Conservation (phyloP, 2,797 vertebrate genomes). For the Takifugu ocellatus region DNA sequence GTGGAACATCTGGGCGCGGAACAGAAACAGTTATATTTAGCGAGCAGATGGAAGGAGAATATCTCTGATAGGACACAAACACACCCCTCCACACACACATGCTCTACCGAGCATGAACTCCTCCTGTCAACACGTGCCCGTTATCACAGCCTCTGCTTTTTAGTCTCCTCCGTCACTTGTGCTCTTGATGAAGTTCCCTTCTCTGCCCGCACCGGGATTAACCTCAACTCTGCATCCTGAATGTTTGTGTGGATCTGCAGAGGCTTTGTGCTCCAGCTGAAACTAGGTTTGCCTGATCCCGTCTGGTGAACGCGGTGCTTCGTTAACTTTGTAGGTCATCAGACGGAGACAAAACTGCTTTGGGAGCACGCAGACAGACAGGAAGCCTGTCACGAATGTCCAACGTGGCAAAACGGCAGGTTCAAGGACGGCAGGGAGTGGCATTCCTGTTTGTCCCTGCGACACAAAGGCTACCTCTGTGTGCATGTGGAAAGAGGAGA, state of each 20-base stretch:
- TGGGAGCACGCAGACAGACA: not conserved
- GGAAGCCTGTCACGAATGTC: not conserved
- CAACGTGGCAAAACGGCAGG: not conserved
- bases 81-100: too few relatives aligned
- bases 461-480: constrained; percentile 51
- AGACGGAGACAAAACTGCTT: constrained; percentile 7
- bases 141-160: too few relatives aligned
- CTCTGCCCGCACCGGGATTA: constrained; percentile 17
- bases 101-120: too few relatives aligned
- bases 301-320: constrained; percentile 29
- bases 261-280: constrained; percentile 42
- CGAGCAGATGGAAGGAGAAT: constrained; percentile 16
- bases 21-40: constrained; percentile 21
- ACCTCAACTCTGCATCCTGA: constrained; percentile 12
- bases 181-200: constrained; percentile 1
- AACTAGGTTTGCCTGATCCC: constrained; percentile 39
- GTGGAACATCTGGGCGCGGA: constrained; percentile 57
- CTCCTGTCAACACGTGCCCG: too few relatives aligned
- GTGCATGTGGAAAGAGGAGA: constrained; percentile 23
- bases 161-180: too few relatives aligned
- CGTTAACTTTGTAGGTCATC: constrained; percentile 28
- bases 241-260: constrained; percentile 22
- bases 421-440: constrained; percentile 30
- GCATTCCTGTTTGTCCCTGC: constrained; percentile 31
- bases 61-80: constrained; percentile 22